Conservation (phyloP, 2,888 invertebrate species). For the Chaitophorus viminalis region DNA sequence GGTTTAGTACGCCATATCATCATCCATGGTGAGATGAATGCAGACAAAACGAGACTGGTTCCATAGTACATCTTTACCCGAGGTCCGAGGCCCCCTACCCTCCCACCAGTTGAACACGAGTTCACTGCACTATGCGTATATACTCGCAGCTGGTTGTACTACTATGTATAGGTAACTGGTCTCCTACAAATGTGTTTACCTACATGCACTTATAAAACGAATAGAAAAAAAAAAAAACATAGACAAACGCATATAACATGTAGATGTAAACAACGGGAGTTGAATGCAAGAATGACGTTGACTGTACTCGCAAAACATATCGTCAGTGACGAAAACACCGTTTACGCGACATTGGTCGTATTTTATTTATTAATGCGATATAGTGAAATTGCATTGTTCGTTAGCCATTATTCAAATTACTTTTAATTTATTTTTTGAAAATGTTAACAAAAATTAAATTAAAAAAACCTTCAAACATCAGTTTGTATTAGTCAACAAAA, state of each 20-base stretch:
- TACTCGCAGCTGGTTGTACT: constrained; percentile 35
- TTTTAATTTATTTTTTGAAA: too few species aligned
- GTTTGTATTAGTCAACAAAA: too few species aligned
- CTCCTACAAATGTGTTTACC: constrained; percentile 10
- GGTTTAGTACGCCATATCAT: background rate
- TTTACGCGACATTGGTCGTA: too few species aligned
- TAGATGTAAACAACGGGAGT: background rate
- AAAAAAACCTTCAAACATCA: too few species aligned
- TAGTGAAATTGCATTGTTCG: too few species aligned
- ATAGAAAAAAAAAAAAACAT: background rate
- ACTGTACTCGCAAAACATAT: background rate
- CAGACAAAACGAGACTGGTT: constrained; percentile 42
- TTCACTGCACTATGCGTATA: constrained; percentile 59
- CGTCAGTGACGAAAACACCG: background rate
- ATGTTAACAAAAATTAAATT: too few species aligned
- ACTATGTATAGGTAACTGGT: constrained; percentile 6
- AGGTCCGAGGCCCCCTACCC: constrained; percentile 25
- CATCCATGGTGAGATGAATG: constrained; percentile 22
- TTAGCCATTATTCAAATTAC: too few species aligned
- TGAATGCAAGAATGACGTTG: background rate
- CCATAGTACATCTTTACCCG: constrained; percentile 22
- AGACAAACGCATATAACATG: background rate
- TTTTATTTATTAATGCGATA: too few species aligned
- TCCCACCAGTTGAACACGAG: constrained; percentile 13
- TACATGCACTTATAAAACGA: background rate